Percentiles rank a stretch among this genome's conserved stretches.
These are phyloP conservation scores for Ceratina australensis DNA, from an alignment of 1,140 invertebrate species.

Conservation along the genomic window DNA sequence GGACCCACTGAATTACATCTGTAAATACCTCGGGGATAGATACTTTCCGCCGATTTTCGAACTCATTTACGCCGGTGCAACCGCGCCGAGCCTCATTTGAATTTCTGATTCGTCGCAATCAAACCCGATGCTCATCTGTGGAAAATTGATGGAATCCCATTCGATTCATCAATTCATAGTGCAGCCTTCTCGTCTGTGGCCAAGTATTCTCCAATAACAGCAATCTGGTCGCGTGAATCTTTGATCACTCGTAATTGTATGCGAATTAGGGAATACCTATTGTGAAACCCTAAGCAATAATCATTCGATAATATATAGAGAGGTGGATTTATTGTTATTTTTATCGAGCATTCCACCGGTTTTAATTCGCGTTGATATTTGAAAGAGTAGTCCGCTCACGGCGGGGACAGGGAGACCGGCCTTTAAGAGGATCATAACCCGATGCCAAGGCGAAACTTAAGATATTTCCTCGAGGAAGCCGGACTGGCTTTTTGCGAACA, in stretches of 20 bases:
- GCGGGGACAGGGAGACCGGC: conserved; percentile 18
- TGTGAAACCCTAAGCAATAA: no score
- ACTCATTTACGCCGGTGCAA: not conserved
- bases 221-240: no score
- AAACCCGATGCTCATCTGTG: conserved; percentile 5
- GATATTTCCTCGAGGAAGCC: conserved; percentile 38
- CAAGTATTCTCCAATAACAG: not conserved
- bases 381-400: not conserved
- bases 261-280: no score
- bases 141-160: conserved; percentile 26
- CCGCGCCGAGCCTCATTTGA: not conserved
- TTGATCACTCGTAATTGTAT: no score
- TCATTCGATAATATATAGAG: no score
- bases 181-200: not conserved
- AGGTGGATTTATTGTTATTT: no score
- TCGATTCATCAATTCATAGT: conserved; percentile 36
- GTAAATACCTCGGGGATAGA: not conserved
- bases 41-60: not conserved
- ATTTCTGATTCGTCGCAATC: conserved; percentile 40
- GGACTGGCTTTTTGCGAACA: conserved; percentile 25
- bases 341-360: no score
- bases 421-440: conserved; percentile 47
- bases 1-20: not conserved
- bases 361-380: no score
- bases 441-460: conserved; percentile 38